A percentile compares a stretch with the other conserved stretches of the same genome.
Conservation (phyloP, 2,888 invertebrate species). For the Philereme vetulata region DNA sequence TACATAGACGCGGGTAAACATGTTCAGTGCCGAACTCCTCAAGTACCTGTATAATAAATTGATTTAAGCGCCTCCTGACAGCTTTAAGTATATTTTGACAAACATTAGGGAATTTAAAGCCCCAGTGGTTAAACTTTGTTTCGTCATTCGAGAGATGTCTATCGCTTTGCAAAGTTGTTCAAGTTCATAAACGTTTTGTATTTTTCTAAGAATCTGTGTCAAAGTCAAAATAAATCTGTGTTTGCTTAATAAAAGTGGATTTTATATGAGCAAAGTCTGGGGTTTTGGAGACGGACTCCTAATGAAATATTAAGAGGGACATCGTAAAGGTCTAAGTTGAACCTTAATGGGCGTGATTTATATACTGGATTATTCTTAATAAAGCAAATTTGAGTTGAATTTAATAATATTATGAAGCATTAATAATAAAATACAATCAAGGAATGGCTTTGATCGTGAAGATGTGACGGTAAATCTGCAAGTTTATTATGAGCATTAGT, state of each 20-base stretch:
- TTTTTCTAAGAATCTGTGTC: slow-evolving; percentile 1
- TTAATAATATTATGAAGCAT: slow-evolving; percentile 9
- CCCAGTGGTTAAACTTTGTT: slow-evolving; percentile 73
- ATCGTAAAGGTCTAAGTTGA: slow-evolving; percentile 32
- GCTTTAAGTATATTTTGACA: slow-evolving; percentile 79
- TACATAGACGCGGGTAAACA: slow-evolving; percentile 72
- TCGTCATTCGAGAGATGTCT: slow-evolving; percentile 56
- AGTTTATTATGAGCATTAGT: slow-evolving; percentile 17
- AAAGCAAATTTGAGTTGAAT: slow-evolving; percentile 9
- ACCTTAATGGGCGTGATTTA: slow-evolving; percentile 30
- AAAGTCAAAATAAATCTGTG: slow-evolving; percentile 13
- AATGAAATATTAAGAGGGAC: slow-evolving; percentile 30
- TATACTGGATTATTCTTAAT: slow-evolving; percentile 25
- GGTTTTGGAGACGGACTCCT: slow-evolving; percentile 24
- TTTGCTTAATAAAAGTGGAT: slow-evolving; percentile 6
- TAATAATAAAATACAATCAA: slow-evolving; percentile 21
- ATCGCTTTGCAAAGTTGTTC: slow-evolving; percentile 56
- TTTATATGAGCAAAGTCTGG: slow-evolving; percentile 14
- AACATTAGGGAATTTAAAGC: slow-evolving; percentile 78
- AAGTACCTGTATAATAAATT: slow-evolving; percentile 80
- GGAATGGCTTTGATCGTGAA: slow-evolving; percentile 13
- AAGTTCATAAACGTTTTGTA: slow-evolving; percentile 53
- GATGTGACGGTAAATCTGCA: slow-evolving; percentile 16
- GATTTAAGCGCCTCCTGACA: slow-evolving; percentile 81
- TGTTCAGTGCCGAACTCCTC: slow-evolving; percentile 67